Evolutionary conservation across 2,888 invertebrate genomes (phyloP).

Genomic region (Oligia latruncula): DNA sequence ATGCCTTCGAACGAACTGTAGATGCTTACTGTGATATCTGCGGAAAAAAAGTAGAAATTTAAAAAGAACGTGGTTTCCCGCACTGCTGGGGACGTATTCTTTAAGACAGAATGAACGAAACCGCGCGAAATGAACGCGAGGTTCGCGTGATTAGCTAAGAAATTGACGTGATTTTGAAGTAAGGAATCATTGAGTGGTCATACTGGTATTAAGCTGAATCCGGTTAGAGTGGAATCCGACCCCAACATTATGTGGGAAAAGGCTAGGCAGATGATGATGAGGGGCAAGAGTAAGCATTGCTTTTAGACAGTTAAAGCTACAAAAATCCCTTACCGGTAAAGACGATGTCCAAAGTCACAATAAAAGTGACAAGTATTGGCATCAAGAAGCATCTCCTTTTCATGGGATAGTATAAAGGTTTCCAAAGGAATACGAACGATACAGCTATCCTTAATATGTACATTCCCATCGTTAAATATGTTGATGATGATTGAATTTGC

Average conservation of each 20-base stretch:
- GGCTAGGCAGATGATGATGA: not conserved
- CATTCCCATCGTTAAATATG: conserved; percentile 83
- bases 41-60: conserved; percentile 12
- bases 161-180: too few species aligned
- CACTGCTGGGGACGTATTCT: too few species aligned
- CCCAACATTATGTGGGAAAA: not conserved
- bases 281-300: not conserved
- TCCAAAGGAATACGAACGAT: conserved; percentile 81
- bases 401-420: conserved; percentile 81
- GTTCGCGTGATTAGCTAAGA: too few species aligned
- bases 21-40: conserved; percentile 92
- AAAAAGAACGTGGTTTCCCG: too few species aligned
- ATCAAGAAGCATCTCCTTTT: conserved; percentile 84
- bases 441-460: conserved; percentile 82
- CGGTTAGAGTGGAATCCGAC: not conserved
- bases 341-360: conserved; percentile 88
- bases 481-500: conserved; percentile 83
- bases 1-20: conserved; percentile 90
- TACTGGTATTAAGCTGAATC: not conserved
- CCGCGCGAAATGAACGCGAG: too few species aligned
- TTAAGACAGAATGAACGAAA: too few species aligned
- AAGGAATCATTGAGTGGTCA: too few species aligned
- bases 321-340: conserved; percentile 82
- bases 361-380: conserved; percentile 82
- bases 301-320: not conserved